A percentile compares a stretch with the other conserved stretches of the same genome.
phyloP scores from a whole-genome alignment of 2,888 invertebrate genomes.

The Oscheius sp. region DNA sequence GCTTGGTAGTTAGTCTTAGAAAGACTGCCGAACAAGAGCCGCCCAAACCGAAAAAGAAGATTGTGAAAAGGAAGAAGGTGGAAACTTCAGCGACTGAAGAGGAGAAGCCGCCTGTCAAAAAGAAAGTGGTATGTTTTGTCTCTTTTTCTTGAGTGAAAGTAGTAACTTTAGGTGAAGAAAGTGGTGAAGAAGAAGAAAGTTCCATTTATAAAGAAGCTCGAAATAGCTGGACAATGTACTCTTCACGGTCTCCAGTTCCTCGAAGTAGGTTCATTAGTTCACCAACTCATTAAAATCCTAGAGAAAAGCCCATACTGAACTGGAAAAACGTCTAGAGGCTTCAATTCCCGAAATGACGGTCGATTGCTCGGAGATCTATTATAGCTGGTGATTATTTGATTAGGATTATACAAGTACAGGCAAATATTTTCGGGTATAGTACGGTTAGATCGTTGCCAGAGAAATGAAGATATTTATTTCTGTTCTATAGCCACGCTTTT shows the following conservation, averaged over 20 bases:
- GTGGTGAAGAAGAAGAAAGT: slow-evolving; percentile 44
- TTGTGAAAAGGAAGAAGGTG: slow-evolving; percentile 29
- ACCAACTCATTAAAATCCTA: slow-evolving; percentile 31
- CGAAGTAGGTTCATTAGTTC: slow-evolving; percentile 35
- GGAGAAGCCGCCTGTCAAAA: slow-evolving; percentile 24
- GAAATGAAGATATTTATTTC: neutral
- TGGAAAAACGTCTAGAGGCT: slow-evolving; percentile 49
- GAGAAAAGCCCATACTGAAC: slow-evolving; percentile 54
- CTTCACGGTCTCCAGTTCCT: slow-evolving; percentile 53
- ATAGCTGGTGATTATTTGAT: slow-evolving; percentile 47
- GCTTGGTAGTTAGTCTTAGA: slow-evolving; percentile 44
- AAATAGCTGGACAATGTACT: slow-evolving; percentile 58
- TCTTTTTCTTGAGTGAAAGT: neutral
- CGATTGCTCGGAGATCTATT: slow-evolving; percentile 58
- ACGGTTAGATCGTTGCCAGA: slow-evolving; percentile 9
- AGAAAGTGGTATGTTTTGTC: slow-evolving; percentile 16
- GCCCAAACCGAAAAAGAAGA: slow-evolving; percentile 47
- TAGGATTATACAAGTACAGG: neutral
- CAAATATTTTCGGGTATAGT: slow-evolving; percentile 22
- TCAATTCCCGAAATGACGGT: slow-evolving; percentile 52
- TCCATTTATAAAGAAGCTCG: slow-evolving; percentile 51
- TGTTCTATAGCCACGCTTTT: no score
- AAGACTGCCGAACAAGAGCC: slow-evolving; percentile 38
- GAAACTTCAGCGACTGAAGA: slow-evolving; percentile 12
- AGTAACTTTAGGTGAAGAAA: slow-evolving; percentile 38